A percentile compares a stretch with the other conserved stretches of the same genome.
phyloP scores from a whole-genome alignment of 23 tunicate genomes.

The Ciona savignyi region DNA sequence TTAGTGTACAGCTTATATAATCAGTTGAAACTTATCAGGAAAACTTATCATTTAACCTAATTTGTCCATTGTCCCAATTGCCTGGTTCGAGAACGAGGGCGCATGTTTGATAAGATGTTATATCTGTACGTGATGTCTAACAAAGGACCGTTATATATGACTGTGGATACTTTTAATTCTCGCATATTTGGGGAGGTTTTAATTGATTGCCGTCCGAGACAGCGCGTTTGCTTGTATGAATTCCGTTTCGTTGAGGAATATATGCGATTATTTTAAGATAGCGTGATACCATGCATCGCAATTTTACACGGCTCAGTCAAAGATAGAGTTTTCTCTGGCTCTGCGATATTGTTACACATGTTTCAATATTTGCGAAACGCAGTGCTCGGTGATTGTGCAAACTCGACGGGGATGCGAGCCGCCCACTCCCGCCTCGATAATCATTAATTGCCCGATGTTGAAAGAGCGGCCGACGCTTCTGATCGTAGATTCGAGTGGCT shows the following conservation, averaged over 20 bases:
- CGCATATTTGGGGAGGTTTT: not conserved
- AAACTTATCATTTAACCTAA: not conserved
- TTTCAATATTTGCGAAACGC: constrained; percentile 5
- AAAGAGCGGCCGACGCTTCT: constrained; percentile 31
- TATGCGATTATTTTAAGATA: too few relatives aligned
- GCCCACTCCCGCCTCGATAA: constrained; percentile 36
- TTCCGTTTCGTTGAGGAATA: too few relatives aligned
- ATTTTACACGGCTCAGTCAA: not conserved
- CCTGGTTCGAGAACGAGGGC: not conserved
- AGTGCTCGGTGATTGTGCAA: constrained; percentile 6
- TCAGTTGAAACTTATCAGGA: too few relatives aligned
- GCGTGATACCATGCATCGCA: not conserved
- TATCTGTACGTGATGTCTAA: not conserved
- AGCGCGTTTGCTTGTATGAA: not conserved
- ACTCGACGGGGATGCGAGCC: constrained; percentile 13
- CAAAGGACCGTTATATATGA: not conserved
- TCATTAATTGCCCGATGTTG: constrained; percentile 56
- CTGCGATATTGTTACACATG: constrained; percentile 9
- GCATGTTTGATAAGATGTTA: not conserved
- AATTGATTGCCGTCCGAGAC: not conserved
- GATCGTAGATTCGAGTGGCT: not conserved
- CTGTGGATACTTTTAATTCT: not conserved
- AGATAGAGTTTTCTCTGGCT: not conserved
- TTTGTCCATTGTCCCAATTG: not conserved
- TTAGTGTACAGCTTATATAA: too few relatives aligned